These are phyloP conservation scores for Eilema griseolum DNA, from an alignment of 2,888 invertebrate genomes.

Conservation along the genomic window DNA sequence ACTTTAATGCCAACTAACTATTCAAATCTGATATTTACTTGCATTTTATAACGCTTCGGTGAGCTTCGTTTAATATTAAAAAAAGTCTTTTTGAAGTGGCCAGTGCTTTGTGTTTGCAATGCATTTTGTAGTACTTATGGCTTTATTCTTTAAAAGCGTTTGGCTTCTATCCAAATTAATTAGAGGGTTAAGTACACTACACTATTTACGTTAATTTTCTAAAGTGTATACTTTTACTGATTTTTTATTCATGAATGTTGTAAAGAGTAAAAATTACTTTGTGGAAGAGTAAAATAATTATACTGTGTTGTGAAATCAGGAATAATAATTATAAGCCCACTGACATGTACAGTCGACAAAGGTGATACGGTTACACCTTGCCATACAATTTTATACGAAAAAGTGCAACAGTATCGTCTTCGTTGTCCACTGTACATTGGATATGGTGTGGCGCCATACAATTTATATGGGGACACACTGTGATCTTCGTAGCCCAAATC, in stretches of 20 bases:
- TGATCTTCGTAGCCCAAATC: not conserved
- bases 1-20: slow-evolving; percentile 55
- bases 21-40: slow-evolving; percentile 65
- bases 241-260: not conserved
- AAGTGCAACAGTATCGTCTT: no score
- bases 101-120: not conserved
- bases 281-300: not conserved
- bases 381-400: no score
- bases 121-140: not conserved
- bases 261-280: not conserved
- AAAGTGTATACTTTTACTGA: not conserved
- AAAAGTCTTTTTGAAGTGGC: not conserved
- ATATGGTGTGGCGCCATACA: not conserved
- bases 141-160: not conserved
- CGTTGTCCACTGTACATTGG: not conserved
- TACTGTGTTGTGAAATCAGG: not conserved
- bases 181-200: not conserved
- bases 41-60: slow-evolving; percentile 37
- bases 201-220: not conserved
- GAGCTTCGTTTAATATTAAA: not conserved
- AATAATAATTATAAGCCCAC: no score
- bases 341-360: not conserved
- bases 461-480: not conserved
- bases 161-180: not conserved
- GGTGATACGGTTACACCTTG: no score